These are phyloP conservation scores for Pelosia muscerda DNA, from an alignment of 2,888 invertebrate species.

Conservation along the genomic window DNA sequence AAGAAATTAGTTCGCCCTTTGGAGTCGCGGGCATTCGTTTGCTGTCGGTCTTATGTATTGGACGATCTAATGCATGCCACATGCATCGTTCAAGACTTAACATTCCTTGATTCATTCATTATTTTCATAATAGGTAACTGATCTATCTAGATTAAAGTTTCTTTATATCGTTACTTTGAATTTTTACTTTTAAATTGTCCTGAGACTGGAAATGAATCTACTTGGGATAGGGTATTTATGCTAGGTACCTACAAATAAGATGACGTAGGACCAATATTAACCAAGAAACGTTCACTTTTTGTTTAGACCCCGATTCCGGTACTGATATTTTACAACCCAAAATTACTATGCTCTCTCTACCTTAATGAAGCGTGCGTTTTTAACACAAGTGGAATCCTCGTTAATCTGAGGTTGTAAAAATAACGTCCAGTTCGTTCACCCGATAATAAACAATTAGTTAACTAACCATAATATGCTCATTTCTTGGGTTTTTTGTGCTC, in stretches of 20 bases:
- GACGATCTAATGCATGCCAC: conserved; percentile 21
- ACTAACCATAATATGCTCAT: conserved; percentile 50
- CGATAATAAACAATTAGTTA: conserved; percentile 43
- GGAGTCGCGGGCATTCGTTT: conserved; percentile 14
- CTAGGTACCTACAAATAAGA: conserved; percentile 15
- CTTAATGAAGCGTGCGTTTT: conserved; percentile 34
- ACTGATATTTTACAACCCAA: conserved; percentile 43
- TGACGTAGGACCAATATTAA: neutral
- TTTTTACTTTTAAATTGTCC: neutral
- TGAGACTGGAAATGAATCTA: neutral
- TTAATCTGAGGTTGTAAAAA: conserved; percentile 46
- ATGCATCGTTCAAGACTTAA: conserved; percentile 36
- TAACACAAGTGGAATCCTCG: conserved; percentile 31
- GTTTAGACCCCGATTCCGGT: conserved; percentile 22
- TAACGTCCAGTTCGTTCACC: conserved; percentile 48
- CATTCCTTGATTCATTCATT: conserved; percentile 36
- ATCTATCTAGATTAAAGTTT: neutral
- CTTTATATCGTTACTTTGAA: neutral
- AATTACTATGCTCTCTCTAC: conserved; percentile 42
- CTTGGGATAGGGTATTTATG: neutral
- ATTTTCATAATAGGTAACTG: no score
- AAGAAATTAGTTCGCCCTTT: conserved; percentile 36
- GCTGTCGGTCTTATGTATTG: neutral
- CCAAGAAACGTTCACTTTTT: conserved; percentile 23
- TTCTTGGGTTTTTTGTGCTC: conserved; percentile 57